These are phyloP conservation scores for Bovichtus variegatus DNA, from an alignment of 2,797 vertebrate genomes.

Conservation along the genomic window DNA sequence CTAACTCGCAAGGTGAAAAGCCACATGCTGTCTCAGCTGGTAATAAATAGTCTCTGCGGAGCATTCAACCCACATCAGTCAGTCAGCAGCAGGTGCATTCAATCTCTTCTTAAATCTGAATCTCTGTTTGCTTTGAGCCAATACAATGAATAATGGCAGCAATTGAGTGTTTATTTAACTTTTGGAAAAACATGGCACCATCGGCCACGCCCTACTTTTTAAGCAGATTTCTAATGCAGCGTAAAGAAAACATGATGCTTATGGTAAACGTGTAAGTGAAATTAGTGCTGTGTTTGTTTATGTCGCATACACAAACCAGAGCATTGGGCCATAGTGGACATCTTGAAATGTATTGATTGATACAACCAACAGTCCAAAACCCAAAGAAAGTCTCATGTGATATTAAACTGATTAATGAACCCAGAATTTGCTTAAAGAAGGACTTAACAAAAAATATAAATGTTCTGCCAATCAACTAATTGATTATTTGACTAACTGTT, in stretches of 20 bases:
- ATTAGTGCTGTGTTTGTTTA: neutral
- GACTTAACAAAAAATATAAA: too few relatives aligned
- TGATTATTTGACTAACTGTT: neutral
- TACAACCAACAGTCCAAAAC: neutral
- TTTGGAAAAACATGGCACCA: neutral
- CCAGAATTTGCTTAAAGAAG: too few relatives aligned
- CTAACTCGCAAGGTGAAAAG: too few relatives aligned
- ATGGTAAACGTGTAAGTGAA: too few relatives aligned
- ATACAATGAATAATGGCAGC: neutral
- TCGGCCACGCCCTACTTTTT: neutral
- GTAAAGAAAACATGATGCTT: neutral
- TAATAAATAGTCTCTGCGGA: conserved; percentile 4
- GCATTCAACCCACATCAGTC: neutral
- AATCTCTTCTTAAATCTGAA: conserved; percentile 6
- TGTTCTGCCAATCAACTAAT: neutral
- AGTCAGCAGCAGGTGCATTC: conserved; percentile 7
- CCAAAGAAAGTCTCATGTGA: neutral
- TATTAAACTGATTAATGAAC: neutral
- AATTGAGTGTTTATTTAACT: neutral
- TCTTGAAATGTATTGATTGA: neutral
- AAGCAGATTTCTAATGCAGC: neutral
- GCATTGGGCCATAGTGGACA: too few relatives aligned
- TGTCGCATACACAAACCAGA: neutral
- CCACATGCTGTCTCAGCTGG: too few relatives aligned
- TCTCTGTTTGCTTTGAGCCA: conserved; percentile 11